Evolutionary conservation across 2,888 invertebrate genomes (phyloP).

Genomic region (Leptopilina myrica): DNA sequence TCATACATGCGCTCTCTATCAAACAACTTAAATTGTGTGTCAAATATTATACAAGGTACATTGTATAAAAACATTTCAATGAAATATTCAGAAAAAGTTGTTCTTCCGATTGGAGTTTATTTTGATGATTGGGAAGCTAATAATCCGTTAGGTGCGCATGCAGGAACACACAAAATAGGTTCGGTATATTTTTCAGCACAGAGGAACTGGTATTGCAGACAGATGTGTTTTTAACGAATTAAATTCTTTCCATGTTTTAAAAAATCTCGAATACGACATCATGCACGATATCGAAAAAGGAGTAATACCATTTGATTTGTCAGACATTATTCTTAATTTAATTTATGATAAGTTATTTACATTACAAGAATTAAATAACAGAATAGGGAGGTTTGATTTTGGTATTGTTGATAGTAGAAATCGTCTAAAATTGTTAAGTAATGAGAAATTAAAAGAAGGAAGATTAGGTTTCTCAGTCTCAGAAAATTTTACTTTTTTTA

Average conservation of each 20-base stretch:
- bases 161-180: conserved; percentile 51
- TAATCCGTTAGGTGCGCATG: conserved; percentile 53
- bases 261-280: conserved; percentile 43
- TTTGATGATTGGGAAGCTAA: conserved; percentile 52
- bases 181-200: conserved; percentile 51
- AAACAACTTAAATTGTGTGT: neutral
- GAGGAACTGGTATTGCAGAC: conserved; percentile 45
- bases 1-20: neutral
- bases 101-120: too few relatives aligned
- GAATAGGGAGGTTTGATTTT: conserved; percentile 42
- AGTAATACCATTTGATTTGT: conserved; percentile 35
- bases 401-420: conserved; percentile 25
- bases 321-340: conserved; percentile 38
- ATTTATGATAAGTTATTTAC: conserved; percentile 27
- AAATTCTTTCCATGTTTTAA: conserved; percentile 44
- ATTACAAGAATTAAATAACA: conserved; percentile 26
- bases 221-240: conserved; percentile 47
- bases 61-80: too few relatives aligned
- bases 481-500: neutral
- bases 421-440: conserved; percentile 29
- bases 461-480: neutral
- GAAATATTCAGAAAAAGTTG: too few relatives aligned
- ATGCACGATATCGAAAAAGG: conserved; percentile 48
- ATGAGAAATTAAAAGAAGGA: conserved; percentile 37
- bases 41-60: neutral